These are phyloP conservation scores for Dasysyrphus albostriatus DNA, from an alignment of 2,888 invertebrate species.

Conservation along the genomic window DNA sequence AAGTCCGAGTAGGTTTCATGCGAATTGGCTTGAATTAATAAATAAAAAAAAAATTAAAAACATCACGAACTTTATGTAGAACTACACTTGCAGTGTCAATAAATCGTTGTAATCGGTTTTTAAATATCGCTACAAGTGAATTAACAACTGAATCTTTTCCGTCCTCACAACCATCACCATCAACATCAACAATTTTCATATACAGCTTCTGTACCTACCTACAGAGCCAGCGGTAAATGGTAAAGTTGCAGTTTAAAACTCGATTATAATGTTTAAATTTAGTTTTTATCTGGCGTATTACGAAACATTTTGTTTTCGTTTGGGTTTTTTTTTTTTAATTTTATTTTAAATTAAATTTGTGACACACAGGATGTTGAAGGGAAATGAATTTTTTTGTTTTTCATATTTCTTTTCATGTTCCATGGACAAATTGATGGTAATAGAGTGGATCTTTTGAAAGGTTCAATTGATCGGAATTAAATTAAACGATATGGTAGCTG, in stretches of 20 bases:
- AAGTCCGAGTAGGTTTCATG: conserved; percentile 17
- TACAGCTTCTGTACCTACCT: neutral
- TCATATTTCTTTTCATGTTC: neutral
- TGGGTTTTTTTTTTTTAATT: conserved; percentile 1
- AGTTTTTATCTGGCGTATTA: conserved; percentile 37
- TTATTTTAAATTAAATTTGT: conserved; percentile 22
- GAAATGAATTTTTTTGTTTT: conserved; percentile 1
- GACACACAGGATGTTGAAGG: conserved; percentile 13
- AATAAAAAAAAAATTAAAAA: neutral
- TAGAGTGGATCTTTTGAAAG: conserved; percentile 21
- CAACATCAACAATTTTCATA: neutral
- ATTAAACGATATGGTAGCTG: conserved; percentile 2
- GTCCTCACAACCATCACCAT: neutral
- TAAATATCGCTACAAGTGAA: conserved; percentile 74
- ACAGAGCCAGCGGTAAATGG: conserved; percentile 7
- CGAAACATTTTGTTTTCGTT: conserved; percentile 38
- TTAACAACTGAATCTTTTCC: conserved; percentile 57
- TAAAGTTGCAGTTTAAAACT: conserved; percentile 61
- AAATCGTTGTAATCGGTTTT: conserved; percentile 73
- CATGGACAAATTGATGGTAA: conserved; percentile 23
- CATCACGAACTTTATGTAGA: conserved; percentile 2
- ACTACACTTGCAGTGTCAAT: conserved; percentile 64
- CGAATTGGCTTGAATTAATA: conserved; percentile 63
- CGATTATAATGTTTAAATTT: conserved; percentile 67
- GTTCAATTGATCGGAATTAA: conserved; percentile 29